Evolutionary conservation across 2,113 vertebrate genomes (phyloP).

Genomic region (Balaeniceps rex): DNA sequence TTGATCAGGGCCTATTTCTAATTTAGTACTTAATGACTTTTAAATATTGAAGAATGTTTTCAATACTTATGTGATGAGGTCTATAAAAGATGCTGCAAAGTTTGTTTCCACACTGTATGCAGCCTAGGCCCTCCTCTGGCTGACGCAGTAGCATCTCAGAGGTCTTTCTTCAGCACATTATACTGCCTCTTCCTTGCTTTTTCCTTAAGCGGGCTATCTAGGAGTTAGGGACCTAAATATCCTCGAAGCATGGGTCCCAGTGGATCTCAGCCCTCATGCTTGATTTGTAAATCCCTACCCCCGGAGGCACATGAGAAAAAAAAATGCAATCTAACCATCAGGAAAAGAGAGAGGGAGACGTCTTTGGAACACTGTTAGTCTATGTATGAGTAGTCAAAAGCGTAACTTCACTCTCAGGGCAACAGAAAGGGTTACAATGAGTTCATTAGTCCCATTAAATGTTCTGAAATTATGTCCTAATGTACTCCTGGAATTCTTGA

Average conservation of each 20-base stretch:
- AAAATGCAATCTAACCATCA: neutral
- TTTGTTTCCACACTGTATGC: neutral
- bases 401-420: neutral
- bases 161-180: neutral
- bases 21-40: neutral
- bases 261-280: neutral
- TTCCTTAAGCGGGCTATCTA: neutral
- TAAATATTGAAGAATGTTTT: neutral
- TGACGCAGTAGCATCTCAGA: neutral
- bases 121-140: neutral
- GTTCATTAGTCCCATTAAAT: neutral
- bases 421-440: neutral
- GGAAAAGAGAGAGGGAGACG: neutral
- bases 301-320: neutral
- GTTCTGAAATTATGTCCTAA: neutral
- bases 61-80: neutral
- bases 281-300: neutral
- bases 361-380: neutral
- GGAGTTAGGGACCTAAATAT: neutral
- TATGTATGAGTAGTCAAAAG: neutral
- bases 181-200: neutral
- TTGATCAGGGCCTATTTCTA: neutral
- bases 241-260: neutral
- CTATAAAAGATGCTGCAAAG: neutral
- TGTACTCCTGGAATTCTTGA: neutral